phyloP scores from a whole-genome alignment of 2,888 invertebrate genomes.

The Temnothorax rugatulus region DNA sequence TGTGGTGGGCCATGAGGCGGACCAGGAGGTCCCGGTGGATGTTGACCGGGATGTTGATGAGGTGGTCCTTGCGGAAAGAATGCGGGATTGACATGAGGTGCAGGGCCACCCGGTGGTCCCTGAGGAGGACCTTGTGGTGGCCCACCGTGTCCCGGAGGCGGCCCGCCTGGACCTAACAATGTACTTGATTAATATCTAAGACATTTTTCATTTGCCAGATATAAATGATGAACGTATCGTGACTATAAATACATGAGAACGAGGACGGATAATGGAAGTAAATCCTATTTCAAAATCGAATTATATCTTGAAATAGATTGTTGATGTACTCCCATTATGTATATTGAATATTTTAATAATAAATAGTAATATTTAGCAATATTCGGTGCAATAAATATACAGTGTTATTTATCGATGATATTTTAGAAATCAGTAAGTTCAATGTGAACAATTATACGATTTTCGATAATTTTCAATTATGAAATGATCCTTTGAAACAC shows the following conservation, averaged over 20 bases:
- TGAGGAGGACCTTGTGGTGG: conserved; percentile 88
- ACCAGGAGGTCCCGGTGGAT: conserved; percentile 89
- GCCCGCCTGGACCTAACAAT: conserved; percentile 85
- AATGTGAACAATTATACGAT: background rate
- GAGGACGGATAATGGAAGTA: background rate
- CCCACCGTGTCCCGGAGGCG: conserved; percentile 87
- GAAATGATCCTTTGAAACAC: conserved; percentile 70
- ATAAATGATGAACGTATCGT: background rate
- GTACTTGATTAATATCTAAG: conserved; percentile 77
- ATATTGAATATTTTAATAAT: background rate
- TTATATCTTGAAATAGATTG: background rate
- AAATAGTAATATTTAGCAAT: background rate
- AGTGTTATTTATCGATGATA: background rate
- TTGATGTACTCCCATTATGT: background rate
- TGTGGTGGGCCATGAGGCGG: conserved; percentile 91
- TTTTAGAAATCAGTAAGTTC: background rate
- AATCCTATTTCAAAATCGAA: conserved; percentile 2
- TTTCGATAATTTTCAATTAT: background rate
- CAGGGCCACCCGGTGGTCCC: conserved; percentile 90
- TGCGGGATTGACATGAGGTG: conserved; percentile 98
- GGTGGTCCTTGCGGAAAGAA: conserved; percentile 95
- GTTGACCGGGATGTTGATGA: conserved; percentile 88
- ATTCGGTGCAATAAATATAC: conserved; percentile 13
- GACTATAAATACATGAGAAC: background rate
- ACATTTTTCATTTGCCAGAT: conserved; percentile 11